These are phyloP conservation scores for Pangasianodon hypophthalmus DNA, from an alignment of 2,113 vertebrate genomes.

Conservation along the genomic window DNA sequence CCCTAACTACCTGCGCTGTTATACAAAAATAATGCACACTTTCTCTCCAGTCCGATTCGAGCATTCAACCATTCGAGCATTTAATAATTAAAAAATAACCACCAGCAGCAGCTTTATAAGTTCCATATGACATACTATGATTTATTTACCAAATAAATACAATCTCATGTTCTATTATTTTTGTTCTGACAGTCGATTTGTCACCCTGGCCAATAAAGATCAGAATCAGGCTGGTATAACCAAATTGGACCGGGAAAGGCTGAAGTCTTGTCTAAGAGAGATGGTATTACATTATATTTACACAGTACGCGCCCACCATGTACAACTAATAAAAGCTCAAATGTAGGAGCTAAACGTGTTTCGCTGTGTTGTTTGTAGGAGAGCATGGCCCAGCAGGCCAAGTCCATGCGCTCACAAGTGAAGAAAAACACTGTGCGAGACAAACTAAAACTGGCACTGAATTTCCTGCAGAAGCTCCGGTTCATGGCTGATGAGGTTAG, in stretches of 20 bases:
- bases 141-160: neutral
- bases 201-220: slow-evolving; percentile 88
- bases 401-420: slow-evolving; percentile 85
- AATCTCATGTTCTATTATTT: neutral
- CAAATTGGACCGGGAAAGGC: slow-evolving; percentile 88
- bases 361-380: slow-evolving; percentile 73
- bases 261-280: slow-evolving; percentile 91
- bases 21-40: neutral
- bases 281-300: slow-evolving; percentile 74
- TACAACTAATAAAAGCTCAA: neutral
- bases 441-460: slow-evolving; percentile 86
- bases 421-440: slow-evolving; percentile 91
- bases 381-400: slow-evolving; percentile 87
- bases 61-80: too few species aligned
- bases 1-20: neutral
- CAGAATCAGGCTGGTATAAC: slow-evolving; percentile 84
- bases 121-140: neutral
- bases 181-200: slow-evolving; percentile 78
- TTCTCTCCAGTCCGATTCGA: neutral
- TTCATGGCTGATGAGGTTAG: slow-evolving; percentile 89
- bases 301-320: neutral
- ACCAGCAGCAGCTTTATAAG: neutral
- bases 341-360: neutral
- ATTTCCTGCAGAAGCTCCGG: slow-evolving; percentile 89
- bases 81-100: neutral